Evolutionary conservation across 1,140 invertebrate genomes (phyloP), one percentile per base, ranked within the genome.

Genomic region (Schmidtea mediterranea): DNA sequence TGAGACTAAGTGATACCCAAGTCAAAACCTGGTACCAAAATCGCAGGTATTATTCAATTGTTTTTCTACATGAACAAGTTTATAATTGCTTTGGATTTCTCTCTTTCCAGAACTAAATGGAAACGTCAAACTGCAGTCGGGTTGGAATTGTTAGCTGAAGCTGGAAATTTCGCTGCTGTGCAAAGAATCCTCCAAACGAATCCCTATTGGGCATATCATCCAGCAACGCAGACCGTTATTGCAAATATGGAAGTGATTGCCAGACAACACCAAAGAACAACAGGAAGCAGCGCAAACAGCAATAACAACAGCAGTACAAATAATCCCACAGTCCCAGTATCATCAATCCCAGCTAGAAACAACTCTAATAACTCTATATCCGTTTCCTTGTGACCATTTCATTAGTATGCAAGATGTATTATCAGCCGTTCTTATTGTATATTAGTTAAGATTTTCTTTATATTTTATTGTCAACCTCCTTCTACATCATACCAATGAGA

Each of bases 21-120:
- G 89, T 95, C 55, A 95, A 95, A 67, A 95, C 89, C 49, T 95
- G 89, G 89, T 95, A 94, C 65, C 89, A 95, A 67, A 95, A 95
- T 64, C 74, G 89, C 73, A 77, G 89, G 84, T 92, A 65, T 71
- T 73, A 26, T 49, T 24, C 18, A 21, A 40, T 49, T 48, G 0
- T 49, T 55, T 49, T 46, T 43, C 19, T 53, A 54, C 16, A 15
- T 21, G 32, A 52, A 18, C 23, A 12, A 36, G 24, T 22, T 45
- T 21, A 51, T 24, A 22, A 15, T 37, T 37, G n/a, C 19, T 50
- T 21, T 38, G 40, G 37, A 18, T 23, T 46, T 46, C 23, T 15
- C 26, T 37, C 19, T 45, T 50, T 52, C 10, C 75, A 95, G 89
- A 69, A 98, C 90, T 57, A 98, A 98, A 71, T 97, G 89, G 89